Evolutionary conservation across 2,888 invertebrate genomes (phyloP).

Genomic region (Drosophila sordidapex): DNA sequence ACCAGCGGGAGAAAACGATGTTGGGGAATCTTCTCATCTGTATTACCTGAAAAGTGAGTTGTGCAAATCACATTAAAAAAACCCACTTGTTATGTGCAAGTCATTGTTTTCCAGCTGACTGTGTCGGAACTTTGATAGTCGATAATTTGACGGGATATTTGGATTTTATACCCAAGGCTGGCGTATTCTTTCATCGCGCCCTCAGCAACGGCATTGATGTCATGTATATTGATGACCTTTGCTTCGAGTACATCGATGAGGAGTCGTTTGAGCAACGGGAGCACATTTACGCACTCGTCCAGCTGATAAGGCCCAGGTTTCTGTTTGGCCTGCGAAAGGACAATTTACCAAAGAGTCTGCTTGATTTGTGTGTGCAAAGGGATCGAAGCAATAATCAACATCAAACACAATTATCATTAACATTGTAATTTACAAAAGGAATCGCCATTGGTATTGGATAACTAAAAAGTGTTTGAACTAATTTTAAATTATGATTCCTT

Average conservation of each 20-base stretch:
- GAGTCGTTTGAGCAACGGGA: constrained; percentile 17
- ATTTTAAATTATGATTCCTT: constrained; percentile 40
- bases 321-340: constrained; percentile 49
- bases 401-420: constrained; percentile 24
- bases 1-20: constrained; percentile 29
- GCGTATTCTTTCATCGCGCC: constrained; percentile 26
- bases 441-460: constrained; percentile 34
- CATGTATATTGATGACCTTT: constrained; percentile 53
- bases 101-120: constrained; percentile 30
- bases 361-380: constrained; percentile 36
- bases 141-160: constrained; percentile 43
- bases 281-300: constrained; percentile 38
- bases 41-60: constrained; percentile 58
- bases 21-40: constrained; percentile 11
- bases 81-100: not conserved
- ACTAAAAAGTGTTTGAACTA: constrained; percentile 59
- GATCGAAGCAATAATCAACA: not conserved
- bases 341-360: constrained; percentile 47
- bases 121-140: constrained; percentile 32
- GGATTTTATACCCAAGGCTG: constrained; percentile 58
- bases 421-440: constrained; percentile 59
- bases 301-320: constrained; percentile 55
- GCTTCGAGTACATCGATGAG: constrained; percentile 6
- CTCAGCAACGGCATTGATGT: constrained; percentile 55
- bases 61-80: rapidly evolving